Percentiles rank a stretch among this genome's conserved stretches.
phyloP scores from a whole-genome alignment of 2,797 vertebrate genomes.

The Semotilus atromaculatus region DNA sequence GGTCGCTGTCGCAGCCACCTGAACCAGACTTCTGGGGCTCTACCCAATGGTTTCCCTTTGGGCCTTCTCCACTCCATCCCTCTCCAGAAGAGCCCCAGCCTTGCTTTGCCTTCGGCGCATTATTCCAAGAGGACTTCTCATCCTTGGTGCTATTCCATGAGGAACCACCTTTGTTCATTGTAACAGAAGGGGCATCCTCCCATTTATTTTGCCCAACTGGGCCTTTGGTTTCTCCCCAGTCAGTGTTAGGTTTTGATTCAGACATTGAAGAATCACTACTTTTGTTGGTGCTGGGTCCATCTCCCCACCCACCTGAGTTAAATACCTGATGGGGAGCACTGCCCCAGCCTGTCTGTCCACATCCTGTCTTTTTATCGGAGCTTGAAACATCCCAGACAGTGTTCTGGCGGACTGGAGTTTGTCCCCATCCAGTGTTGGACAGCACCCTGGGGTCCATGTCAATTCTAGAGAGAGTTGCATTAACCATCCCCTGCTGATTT shows the following conservation, averaged over 20 bases:
- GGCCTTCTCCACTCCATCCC: constrained; percentile 84
- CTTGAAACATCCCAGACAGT: constrained; percentile 91
- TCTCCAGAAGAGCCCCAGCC: constrained; percentile 83
- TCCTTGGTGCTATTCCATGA: constrained; percentile 90
- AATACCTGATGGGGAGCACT: constrained; percentile 81
- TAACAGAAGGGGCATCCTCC: constrained; percentile 84
- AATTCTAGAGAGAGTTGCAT: constrained; percentile 76
- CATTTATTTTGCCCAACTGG: constrained; percentile 84
- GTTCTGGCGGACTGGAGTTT: constrained; percentile 96
- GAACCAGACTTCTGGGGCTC: constrained; percentile 87
- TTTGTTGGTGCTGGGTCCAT: constrained; percentile 78
- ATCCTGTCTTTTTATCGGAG: constrained; percentile 85
- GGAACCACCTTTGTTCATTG: constrained; percentile 82
- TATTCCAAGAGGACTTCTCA: constrained; percentile 89
- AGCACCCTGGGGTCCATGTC: constrained; percentile 96
- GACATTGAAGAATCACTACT: constrained; percentile 83
- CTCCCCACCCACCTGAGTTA: constrained; percentile 86
- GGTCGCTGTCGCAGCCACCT: constrained; percentile 90
- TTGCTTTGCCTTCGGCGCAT: constrained; percentile 86
- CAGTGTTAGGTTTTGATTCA: constrained; percentile 84
- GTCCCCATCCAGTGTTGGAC: constrained; percentile 97
- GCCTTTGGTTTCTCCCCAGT: constrained; percentile 90
- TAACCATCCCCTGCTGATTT: constrained; percentile 75
- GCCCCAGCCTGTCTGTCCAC: constrained; percentile 87
- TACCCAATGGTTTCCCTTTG: constrained; percentile 89